A percentile compares a stretch with the other conserved stretches of the same genome.
These are phyloP conservation scores for Sciurus carolinensis DNA, from an alignment of 2,797 vertebrate species.

Conservation along the genomic window DNA sequence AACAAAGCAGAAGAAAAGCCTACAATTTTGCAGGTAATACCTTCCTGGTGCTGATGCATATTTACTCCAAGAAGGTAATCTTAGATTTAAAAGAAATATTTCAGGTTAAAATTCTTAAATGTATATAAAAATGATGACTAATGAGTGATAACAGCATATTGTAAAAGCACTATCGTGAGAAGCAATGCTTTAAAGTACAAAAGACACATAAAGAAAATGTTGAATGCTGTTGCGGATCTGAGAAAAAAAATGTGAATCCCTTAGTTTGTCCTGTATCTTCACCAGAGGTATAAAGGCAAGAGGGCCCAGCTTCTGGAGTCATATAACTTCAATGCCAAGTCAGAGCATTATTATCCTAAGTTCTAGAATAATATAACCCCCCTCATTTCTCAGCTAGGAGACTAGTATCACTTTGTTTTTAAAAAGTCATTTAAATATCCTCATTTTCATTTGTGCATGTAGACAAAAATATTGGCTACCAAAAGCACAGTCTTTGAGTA, in stretches of 20 bases:
- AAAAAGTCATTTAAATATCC: constrained; percentile 38
- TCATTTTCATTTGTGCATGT: constrained; percentile 34
- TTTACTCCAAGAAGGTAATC: constrained; percentile 11
- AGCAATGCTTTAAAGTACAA: neutral
- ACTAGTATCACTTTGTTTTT: constrained; percentile 60
- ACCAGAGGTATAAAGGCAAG: neutral
- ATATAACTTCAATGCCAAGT: neutral
- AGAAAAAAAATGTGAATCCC: neutral
- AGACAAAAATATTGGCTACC: neutral
- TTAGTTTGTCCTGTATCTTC: neutral
- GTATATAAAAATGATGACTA: neutral
- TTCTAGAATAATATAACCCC: neutral
- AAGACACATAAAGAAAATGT: neutral
- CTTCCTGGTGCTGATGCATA: neutral
- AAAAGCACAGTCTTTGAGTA: neutral
- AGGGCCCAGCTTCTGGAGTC: neutral
- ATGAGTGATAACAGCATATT: neutral
- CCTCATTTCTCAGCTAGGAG: constrained; percentile 32
- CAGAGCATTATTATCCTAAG: neutral
- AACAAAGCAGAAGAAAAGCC: neutral
- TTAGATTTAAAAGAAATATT: constrained; percentile 30
- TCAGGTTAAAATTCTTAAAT: constrained; percentile 17
- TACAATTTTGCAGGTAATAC: neutral
- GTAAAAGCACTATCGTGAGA: neutral
- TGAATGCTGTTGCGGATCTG: neutral